A percentile compares a stretch with the other conserved stretches of the same genome.
phyloP scores from a whole-genome alignment of 2,797 vertebrate species.

The Cheirogaleus major region DNA sequence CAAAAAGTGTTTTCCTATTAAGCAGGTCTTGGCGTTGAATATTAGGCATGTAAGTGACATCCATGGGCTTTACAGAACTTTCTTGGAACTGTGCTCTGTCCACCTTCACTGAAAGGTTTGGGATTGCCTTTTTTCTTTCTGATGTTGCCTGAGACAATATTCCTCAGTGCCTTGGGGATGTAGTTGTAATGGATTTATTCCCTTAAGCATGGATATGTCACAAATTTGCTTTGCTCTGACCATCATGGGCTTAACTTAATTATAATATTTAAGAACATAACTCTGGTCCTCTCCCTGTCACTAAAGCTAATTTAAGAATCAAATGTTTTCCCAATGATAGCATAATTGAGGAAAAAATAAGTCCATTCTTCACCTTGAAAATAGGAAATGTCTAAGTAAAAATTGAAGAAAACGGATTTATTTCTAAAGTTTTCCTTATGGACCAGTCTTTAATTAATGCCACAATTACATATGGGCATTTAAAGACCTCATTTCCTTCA shows the following conservation, averaged over 20 bases:
- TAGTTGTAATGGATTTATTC: neutral
- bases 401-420: constrained; percentile 37
- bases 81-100: neutral
- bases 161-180: neutral
- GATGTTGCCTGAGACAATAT: neutral
- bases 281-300: neutral
- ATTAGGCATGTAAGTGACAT: neutral
- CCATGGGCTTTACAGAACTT: neutral
- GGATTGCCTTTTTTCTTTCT: neutral
- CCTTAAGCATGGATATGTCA: neutral
- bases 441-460: constrained; percentile 39
- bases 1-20: neutral
- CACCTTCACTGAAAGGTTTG: neutral
- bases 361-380: constrained; percentile 29
- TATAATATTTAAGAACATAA: constrained; percentile 37
- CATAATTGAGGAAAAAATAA: constrained; percentile 24
- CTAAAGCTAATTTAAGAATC: neutral
- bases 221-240: constrained; percentile 1
- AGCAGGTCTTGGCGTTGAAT: neutral
- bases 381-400: constrained; percentile 16
- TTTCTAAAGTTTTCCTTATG: constrained; percentile 16
- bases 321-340: neutral
- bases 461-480: neutral
- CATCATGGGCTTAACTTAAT: neutral
- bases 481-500: constrained; percentile 37